Base-by-base conservation (phyloP, 2,113 vertebrate species). In the Excalfactoria chinensis region DNA sequence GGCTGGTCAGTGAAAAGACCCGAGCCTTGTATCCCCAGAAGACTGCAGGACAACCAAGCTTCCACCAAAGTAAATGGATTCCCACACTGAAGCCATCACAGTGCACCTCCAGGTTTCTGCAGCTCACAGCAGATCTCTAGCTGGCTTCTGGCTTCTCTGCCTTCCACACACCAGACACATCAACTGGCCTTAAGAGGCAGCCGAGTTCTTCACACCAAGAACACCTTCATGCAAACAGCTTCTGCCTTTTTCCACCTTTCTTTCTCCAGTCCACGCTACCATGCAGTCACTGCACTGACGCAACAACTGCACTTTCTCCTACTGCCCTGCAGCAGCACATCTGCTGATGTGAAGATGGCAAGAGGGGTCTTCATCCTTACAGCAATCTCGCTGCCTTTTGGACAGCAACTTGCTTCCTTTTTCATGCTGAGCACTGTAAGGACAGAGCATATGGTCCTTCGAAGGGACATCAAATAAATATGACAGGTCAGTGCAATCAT, bases 391-490 rank as follows among this genome's bases (percentile, higher is more conserved):
- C 32, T 88, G 70, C 68, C 64, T 93, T 76, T 56, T 49, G 59
- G 41, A 68, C 53, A 91, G 67, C 75, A 79, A 86, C 91, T 63
- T 64, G 88, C 80, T 85, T 79, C 86, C 78, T 74, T 78, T 89
- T 68, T 59, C 69, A 48, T 10, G 56, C 44, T 1, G 21, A 93
- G 64, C 56, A 67, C 20, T 8, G 44, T 58, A 59, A 75, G 91
- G 85, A 93, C 71, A 32, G 91, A 95, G 89, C 97, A 96, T 96
- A 97, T 96, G 92, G 93, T 95, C 90, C 81, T 95, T 93, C 43
- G 5, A 94, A 95, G 79, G 87, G 90, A 95, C 75, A 88, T 95
- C 95, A 93, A 92, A 95, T 92, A 96, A 95, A 92, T 96, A 90
- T 66, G 93, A 95, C 94, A 95, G 93, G 96, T 93, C 92, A 95